phyloP scores from a whole-genome alignment of 2,888 invertebrate species.

The Drosophila recens region DNA sequence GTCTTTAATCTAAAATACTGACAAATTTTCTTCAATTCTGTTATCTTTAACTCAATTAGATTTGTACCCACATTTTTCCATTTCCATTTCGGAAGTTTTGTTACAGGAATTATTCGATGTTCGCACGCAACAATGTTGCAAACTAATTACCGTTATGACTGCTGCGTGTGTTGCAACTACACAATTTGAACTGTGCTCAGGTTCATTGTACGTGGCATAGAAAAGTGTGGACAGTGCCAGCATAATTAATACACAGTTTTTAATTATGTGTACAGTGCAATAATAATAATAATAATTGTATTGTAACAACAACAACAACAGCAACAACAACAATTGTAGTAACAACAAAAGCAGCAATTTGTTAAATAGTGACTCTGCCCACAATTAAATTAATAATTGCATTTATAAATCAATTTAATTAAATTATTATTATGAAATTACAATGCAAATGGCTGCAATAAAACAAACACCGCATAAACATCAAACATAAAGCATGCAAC shows the following conservation, averaged over 20 bases:
- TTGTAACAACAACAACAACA: constrained; percentile 29
- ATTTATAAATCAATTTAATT: constrained; percentile 73
- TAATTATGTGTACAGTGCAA: constrained; percentile 61
- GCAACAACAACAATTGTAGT: neutral
- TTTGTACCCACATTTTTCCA: neutral
- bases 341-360: constrained; percentile 24
- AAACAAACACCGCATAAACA: constrained; percentile 23
- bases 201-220: constrained; percentile 54
- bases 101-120: neutral
- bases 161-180: constrained; percentile 13
- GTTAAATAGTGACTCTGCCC: constrained; percentile 24
- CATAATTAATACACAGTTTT: constrained; percentile 65
- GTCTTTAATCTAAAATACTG: too few relatives aligned
- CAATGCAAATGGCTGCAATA: constrained; percentile 37
- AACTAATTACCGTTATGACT: constrained; percentile 42
- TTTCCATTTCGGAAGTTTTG: neutral
- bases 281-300: constrained; percentile 30
- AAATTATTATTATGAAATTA: constrained; percentile 66
- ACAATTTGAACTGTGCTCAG: constrained; percentile 38
- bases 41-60: neutral
- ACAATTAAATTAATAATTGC: constrained; percentile 68
- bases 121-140: constrained; percentile 30
- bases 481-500: constrained; percentile 11
- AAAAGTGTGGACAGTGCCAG: constrained; percentile 30
- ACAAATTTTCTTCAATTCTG: neutral